Conservation (phyloP, 2,113 vertebrate genomes). For the Oryzias celebensis region DNA sequence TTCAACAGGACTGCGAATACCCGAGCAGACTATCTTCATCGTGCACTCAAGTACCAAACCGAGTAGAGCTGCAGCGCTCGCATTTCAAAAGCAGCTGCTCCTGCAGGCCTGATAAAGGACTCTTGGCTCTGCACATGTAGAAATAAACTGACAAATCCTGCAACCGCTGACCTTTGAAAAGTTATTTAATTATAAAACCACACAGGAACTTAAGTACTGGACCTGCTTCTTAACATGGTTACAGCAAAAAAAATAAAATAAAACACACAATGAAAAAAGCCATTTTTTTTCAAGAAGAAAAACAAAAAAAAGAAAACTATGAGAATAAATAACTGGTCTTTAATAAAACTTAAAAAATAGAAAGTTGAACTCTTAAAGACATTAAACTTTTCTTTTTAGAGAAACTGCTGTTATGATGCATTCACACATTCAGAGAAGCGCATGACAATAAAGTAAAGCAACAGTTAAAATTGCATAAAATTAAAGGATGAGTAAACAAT, state of each 20-base stretch:
- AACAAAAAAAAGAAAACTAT: background rate
- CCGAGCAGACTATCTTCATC: background rate
- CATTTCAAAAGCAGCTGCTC: conserved; percentile 5
- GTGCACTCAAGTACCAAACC: background rate
- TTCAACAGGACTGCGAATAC: conserved; percentile 1
- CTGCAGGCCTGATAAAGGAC: conserved; percentile 12
- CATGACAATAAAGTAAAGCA: too few relatives aligned
- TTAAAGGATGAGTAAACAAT: too few relatives aligned
- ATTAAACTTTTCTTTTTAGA: too few relatives aligned
- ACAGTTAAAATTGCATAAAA: too few relatives aligned
- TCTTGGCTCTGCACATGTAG: conserved; percentile 6
- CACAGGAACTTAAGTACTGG: background rate
- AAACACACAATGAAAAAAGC: background rate
- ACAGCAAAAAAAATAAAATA: conserved; percentile 6
- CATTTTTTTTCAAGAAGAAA: background rate
- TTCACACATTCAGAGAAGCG: too few relatives aligned
- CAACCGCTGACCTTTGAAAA: conserved; percentile 43
- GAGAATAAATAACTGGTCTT: too few relatives aligned
- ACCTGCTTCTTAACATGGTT: conserved; percentile 5
- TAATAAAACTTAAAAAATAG: too few relatives aligned
- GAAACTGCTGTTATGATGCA: too few relatives aligned
- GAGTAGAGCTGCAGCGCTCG: background rate
- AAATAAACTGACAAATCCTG: conserved; percentile 19
- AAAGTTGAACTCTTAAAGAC: too few relatives aligned
- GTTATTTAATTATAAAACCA: conserved; percentile 24